phyloP scores from a whole-genome alignment of 2,888 invertebrate species.

The Orchesellides sinensis region DNA sequence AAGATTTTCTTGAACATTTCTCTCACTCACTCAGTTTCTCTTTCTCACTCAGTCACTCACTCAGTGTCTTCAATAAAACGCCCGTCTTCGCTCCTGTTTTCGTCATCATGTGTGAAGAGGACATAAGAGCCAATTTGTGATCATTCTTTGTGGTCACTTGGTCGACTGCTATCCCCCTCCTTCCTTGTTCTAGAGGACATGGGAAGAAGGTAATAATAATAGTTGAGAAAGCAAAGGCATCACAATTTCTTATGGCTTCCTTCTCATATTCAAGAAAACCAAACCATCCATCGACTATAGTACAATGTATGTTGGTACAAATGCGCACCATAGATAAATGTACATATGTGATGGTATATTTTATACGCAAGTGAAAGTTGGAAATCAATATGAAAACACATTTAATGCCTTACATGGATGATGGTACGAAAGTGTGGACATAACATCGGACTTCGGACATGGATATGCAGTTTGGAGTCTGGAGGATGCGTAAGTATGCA shows the following conservation, averaged over 20 bases:
- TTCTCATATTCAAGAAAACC: slow-evolving; percentile 3
- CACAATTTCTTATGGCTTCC: slow-evolving; percentile 16
- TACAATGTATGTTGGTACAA: slow-evolving; percentile 11
- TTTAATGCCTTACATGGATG: too few species aligned
- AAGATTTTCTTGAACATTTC: not conserved
- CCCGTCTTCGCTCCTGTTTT: slow-evolving; percentile 25
- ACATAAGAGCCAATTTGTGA: slow-evolving; percentile 57
- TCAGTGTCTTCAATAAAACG: slow-evolving; percentile 40
- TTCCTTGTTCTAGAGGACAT: slow-evolving; percentile 19
- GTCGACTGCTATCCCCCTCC: slow-evolving; percentile 29
- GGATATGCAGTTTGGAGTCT: too few species aligned
- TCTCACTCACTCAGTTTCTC: not conserved
- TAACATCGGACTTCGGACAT: too few species aligned
- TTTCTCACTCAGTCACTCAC: slow-evolving; percentile 15
- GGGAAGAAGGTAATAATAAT: slow-evolving; percentile 43
- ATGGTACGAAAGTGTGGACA: too few species aligned
- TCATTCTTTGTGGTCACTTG: slow-evolving; percentile 56
- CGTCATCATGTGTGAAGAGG: slow-evolving; percentile 50
- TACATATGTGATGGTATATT: too few species aligned
- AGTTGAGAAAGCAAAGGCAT: slow-evolving; percentile 15
- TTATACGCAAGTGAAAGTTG: not conserved
- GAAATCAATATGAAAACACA: too few species aligned
- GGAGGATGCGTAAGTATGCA: too few species aligned
- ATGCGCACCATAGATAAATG: slow-evolving; percentile 10
- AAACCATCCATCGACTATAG: slow-evolving; percentile 23